Percentiles rank a stretch among this genome's conserved stretches.
These are phyloP conservation scores for Phortica okadai DNA, from an alignment of 2,888 invertebrate genomes.

Conservation along the genomic window DNA sequence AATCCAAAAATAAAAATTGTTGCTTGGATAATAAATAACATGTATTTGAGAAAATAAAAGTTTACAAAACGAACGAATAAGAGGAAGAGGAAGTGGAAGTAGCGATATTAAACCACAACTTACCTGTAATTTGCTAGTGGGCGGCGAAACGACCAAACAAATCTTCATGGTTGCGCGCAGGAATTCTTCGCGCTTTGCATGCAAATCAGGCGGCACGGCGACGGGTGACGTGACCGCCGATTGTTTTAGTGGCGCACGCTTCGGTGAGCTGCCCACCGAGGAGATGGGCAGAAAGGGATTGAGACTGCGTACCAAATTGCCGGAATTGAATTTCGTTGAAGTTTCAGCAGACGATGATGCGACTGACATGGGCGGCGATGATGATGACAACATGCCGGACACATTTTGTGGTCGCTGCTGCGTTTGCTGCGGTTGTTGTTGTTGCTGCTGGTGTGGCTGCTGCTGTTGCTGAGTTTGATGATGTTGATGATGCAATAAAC, in stretches of 20 bases:
- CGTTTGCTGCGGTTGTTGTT: constrained; percentile 28
- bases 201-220: constrained; percentile 65
- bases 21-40: constrained; percentile 43
- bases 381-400: constrained; percentile 46
- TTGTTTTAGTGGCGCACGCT: constrained; percentile 59
- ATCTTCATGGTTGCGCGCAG: constrained; percentile 85
- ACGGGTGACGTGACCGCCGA: constrained; percentile 49
- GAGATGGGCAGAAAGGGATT: constrained; percentile 72
- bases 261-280: constrained; percentile 53
- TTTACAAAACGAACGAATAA: too few species aligned
- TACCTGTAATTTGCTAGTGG: constrained; percentile 77
- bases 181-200: constrained; percentile 81
- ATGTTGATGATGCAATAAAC: constrained; percentile 57
- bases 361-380: constrained; percentile 36
- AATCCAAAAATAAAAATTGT: constrained; percentile 39
- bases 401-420: constrained; percentile 33
- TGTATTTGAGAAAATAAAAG: too few species aligned
- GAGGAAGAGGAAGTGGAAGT: too few species aligned
- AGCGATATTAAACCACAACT: constrained; percentile 44
- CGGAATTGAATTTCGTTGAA: constrained; percentile 53
- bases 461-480: constrained; percentile 46
- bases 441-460: constrained; percentile 43
- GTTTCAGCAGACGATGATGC: constrained; percentile 34
- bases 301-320: constrained; percentile 64
- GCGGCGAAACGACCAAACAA: constrained; percentile 85